phyloP scores from a whole-genome alignment of 2,113 vertebrate species.

The Lepisosteus oculatus region DNA sequence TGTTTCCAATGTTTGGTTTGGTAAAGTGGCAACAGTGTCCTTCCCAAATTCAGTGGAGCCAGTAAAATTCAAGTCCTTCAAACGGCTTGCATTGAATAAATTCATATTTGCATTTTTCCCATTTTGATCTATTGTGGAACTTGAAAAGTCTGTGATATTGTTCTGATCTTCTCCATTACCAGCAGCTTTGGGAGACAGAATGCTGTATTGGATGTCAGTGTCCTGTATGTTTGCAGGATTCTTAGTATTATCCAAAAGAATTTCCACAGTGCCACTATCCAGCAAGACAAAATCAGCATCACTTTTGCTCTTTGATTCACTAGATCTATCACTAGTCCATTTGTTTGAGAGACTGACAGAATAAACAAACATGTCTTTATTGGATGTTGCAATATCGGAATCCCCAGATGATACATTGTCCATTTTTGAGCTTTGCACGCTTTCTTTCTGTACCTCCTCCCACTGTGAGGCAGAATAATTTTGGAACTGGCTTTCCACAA shows the following conservation, averaged over 20 bases:
- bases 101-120: slow-evolving; percentile 1
- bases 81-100: slow-evolving; percentile 7
- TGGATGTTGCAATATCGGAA: background rate
- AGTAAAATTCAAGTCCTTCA: background rate
- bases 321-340: background rate
- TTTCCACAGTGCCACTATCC: background rate
- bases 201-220: background rate
- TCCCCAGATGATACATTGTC: background rate
- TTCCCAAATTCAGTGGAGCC: slow-evolving; percentile 7
- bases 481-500: too few relatives aligned
- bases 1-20: background rate
- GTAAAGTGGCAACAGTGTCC: background rate
- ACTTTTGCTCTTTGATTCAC: background rate
- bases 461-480: too few relatives aligned
- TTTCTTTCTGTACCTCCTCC: slow-evolving; percentile 7
- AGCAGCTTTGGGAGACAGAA: background rate
- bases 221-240: background rate
- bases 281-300: slow-evolving; percentile 32
- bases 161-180: background rate
- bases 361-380: slow-evolving; percentile 33
- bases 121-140: background rate
- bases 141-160: background rate
- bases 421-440: background rate
- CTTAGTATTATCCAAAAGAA: background rate
- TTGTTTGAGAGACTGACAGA: slow-evolving; percentile 7